phyloP scores from a whole-genome alignment of 2,113 vertebrate species.

The Mesoclemmys tuberculata region DNA sequence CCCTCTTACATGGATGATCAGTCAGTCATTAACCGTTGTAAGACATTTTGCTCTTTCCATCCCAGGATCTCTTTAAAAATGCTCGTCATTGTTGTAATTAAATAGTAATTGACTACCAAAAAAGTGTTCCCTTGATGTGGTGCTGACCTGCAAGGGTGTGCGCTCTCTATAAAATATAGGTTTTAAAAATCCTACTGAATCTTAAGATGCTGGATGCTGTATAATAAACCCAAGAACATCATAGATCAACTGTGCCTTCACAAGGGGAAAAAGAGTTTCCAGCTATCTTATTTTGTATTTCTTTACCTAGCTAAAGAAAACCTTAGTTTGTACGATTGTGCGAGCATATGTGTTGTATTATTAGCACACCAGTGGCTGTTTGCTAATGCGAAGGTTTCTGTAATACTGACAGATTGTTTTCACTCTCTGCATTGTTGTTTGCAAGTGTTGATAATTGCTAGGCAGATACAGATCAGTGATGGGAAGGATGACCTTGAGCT shows the following conservation, averaged over 20 bases:
- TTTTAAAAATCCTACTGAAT: neutral
- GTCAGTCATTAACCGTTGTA: neutral
- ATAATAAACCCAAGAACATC: neutral
- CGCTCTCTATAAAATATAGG: neutral
- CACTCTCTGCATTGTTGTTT: neutral
- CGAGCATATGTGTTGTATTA: neutral
- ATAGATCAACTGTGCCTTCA: neutral
- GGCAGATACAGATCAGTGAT: neutral
- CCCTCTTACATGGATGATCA: neutral
- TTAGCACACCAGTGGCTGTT: accelerated
- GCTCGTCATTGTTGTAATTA: neutral
- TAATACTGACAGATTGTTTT: neutral
- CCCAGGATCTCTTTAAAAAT: neutral
- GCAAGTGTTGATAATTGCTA: accelerated
- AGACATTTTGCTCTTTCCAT: neutral
- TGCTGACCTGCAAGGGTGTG: neutral
- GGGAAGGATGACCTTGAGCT: neutral
- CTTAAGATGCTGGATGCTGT: neutral
- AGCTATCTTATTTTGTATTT: accelerated
- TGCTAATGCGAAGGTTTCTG: neutral
- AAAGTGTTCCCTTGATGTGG: neutral
- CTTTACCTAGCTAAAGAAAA: neutral
- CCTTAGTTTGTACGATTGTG: neutral
- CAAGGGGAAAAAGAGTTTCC: accelerated
- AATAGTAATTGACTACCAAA: neutral